Percentiles rank a stretch among this genome's conserved stretches.
phyloP scores from a whole-genome alignment of 2,113 vertebrate genomes.

The Telmatochromis sp. region DNA sequence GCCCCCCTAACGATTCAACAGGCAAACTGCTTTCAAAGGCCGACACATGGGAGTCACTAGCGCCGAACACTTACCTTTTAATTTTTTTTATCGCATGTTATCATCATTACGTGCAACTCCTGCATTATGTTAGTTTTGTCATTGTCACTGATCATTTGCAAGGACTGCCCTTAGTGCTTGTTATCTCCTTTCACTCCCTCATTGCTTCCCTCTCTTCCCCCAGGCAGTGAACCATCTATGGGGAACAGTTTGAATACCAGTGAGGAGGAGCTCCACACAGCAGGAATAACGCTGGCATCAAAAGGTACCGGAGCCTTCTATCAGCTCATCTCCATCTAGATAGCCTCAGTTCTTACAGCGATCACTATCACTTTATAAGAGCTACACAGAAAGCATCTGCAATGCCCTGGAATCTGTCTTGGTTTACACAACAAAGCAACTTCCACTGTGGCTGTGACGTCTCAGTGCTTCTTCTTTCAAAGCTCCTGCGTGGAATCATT shows the following conservation, averaged over 20 bases:
- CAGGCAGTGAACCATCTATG: conserved; percentile 71
- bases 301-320: conserved; percentile 63
- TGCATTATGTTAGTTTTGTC: neutral
- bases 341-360: conserved; percentile 20
- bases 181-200: neutral
- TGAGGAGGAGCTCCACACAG: conserved; percentile 74
- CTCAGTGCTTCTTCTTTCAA: neutral
- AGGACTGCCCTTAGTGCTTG: neutral
- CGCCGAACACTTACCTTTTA: conserved; percentile 6
- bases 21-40: neutral
- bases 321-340: conserved; percentile 34
- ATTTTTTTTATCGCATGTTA: neutral
- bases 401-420: conserved; percentile 27
- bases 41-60: conserved; percentile 14
- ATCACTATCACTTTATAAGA: conserved; percentile 49
- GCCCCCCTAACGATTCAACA: neutral
- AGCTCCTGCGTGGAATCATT: conserved; percentile 15
- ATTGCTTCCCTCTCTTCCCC: neutral
- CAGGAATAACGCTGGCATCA: conserved; percentile 46
- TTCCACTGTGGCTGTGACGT: conserved; percentile 8
- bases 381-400: conserved; percentile 14
- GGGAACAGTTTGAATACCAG: conserved; percentile 73
- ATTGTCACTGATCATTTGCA: conserved; percentile 23
- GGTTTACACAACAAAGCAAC: conserved; percentile 51
- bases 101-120: neutral